phyloP scores from a whole-genome alignment of 2,113 vertebrate species.

The Oryzias curvinotus region DNA sequence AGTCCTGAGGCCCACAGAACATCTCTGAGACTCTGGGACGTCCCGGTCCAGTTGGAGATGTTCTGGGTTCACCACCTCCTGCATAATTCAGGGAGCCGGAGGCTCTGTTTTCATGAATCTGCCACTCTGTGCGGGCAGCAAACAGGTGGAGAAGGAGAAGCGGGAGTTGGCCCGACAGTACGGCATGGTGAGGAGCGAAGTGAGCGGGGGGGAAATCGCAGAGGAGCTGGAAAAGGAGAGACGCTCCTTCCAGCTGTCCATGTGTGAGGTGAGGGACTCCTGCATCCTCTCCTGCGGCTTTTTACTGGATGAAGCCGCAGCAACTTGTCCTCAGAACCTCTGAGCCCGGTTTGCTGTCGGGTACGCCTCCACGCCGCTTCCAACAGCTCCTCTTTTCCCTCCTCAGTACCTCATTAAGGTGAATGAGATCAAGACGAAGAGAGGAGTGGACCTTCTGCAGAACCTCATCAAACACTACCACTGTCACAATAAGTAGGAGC shows the following conservation, averaged over 20 bases:
- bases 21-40: neutral
- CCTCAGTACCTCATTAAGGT: conserved; percentile 67
- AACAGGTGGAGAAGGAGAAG: conserved; percentile 73
- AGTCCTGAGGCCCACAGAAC: conserved; percentile 20
- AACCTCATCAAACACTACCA: conserved; percentile 72
- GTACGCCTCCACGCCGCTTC: no score
- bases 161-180: conserved; percentile 67
- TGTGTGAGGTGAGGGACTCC: conserved; percentile 60
- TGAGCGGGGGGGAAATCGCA: conserved; percentile 65
- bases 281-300: neutral
- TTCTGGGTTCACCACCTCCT: neutral
- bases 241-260: conserved; percentile 66
- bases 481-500: conserved; percentile 63
- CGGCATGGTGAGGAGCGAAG: conserved; percentile 69
- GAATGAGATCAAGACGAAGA: conserved; percentile 69
- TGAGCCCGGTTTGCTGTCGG: no score
- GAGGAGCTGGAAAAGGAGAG: conserved; percentile 71
- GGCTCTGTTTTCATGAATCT: neutral
- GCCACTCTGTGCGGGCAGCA: conserved; percentile 35
- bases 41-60: neutral
- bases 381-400: neutral
- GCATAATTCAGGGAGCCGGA: conserved; percentile 12
- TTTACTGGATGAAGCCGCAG: no score
- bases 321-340: neutral
- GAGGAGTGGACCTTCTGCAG: conserved; percentile 68